Evolutionary conservation across 2,888 invertebrate species (phyloP), one percentile per base, ranked within the genome.

Genomic region (Eupithecia subumbrata): DNA sequence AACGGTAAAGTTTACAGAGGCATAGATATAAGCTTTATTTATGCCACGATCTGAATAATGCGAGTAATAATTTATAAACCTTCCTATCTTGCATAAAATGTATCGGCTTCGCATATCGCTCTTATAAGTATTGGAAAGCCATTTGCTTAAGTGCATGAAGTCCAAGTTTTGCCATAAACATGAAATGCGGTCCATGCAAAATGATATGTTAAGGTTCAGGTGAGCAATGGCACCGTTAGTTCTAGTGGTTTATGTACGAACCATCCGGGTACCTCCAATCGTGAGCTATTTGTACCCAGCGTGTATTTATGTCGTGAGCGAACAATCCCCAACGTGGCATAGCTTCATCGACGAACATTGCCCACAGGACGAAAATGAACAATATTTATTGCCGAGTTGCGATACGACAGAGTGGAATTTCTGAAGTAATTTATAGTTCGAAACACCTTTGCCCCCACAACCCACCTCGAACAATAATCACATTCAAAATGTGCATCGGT

Each of bases 91-190:
- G 86, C 87, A 88, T 88, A 90, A 90, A 90, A 90, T 91, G 90
- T 90, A 87, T 86, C 88, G 87, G 86, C 90, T 60, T 89, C 87
- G 84, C 86, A 89, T 89, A 91, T 87, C 84, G 88, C 89, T 89
- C 85, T 92, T 92, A 90, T 91, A 93, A 93, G 91, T 94, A 94
- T 95, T 92, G 93, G 91, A 93, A 95, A 94, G 88, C 93, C 93
- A 95, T 94, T 95, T 93, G 88, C 92, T 88, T 95, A 93, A 95
- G 94, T 94, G 93, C 93, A 93, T 90, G 91, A 89, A 93, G 92
- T 91, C 90, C 89, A 94, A 94, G 92, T 94, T 95, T 93, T 89
- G 90, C 92, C 89, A 93, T 95, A 94, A 94, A 93, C 94, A 93
- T 93, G 92, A 94, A 92, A 92, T 91, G 94, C 92, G 92, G 89